These are phyloP conservation scores for Ephestia elutella DNA, from an alignment of 1,140 invertebrate species.

Conservation along the genomic window DNA sequence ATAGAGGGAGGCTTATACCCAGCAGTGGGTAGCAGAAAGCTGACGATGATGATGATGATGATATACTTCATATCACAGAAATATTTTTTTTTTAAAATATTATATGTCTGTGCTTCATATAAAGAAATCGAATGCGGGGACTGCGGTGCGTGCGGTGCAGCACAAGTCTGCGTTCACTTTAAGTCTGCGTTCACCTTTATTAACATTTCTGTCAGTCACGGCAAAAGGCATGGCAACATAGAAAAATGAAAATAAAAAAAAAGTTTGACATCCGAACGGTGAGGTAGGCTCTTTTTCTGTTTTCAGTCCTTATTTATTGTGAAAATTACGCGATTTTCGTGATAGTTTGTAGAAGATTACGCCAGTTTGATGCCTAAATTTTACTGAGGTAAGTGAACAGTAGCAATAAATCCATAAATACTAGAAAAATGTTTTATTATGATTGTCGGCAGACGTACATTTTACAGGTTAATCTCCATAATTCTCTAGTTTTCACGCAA, in stretches of 20 bases:
- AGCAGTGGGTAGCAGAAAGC: too few species aligned
- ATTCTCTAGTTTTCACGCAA: conserved; percentile 29
- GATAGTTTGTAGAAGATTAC: conserved; percentile 56
- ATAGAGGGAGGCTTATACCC: too few species aligned
- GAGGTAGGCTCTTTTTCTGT: conserved; percentile 73
- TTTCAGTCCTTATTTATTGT: conserved; percentile 72
- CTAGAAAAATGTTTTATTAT: conserved; percentile 35
- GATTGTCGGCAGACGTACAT: conserved; percentile 57
- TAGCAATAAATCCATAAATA: conserved; percentile 8
- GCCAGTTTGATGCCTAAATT: conserved; percentile 67
- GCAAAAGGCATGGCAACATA: conserved; percentile 34
- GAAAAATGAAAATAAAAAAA: conserved; percentile 18
- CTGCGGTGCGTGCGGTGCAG: too few species aligned
- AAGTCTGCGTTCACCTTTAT: too few species aligned
- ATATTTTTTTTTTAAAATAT: too few species aligned
- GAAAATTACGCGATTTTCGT: conserved; percentile 63
- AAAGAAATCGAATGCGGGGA: too few species aligned
- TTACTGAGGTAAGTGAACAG: conserved; percentile 60
- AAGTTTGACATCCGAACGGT: conserved; percentile 70
- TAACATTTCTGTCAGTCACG: neutral
- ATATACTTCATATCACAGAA: too few species aligned
- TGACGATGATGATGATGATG: too few species aligned
- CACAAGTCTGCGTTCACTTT: too few species aligned
- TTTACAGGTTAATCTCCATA: conserved; percentile 60
- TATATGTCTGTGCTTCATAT: too few species aligned